Evolutionary conservation across 2,113 vertebrate genomes (phyloP).

Genomic region (Leucoraja erinaceus): DNA sequence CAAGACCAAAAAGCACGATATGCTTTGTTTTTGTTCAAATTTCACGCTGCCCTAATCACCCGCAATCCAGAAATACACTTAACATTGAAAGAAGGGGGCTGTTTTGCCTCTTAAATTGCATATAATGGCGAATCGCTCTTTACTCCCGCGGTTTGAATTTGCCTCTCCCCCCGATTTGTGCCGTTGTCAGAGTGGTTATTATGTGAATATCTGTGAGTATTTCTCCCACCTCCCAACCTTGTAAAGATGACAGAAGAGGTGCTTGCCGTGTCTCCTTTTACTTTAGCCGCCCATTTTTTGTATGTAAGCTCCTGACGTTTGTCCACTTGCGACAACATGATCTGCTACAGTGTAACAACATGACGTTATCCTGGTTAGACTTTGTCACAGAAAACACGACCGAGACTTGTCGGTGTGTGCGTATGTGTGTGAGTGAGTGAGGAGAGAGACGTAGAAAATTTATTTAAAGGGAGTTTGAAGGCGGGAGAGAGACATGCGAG

Average conservation of each 20-base stretch:
- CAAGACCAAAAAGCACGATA: background rate
- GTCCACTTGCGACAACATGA: conserved; percentile 39
- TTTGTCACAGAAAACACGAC: conserved; percentile 37
- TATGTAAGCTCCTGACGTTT: conserved; percentile 38
- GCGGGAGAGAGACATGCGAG: background rate
- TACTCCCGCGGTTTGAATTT: background rate
- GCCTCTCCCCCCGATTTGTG: background rate
- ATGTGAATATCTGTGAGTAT: background rate
- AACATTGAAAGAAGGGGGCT: background rate
- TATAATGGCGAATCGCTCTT: background rate
- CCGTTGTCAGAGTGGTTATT: background rate
- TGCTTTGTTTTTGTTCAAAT: too few species aligned
- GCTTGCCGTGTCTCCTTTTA: conserved; percentile 24
- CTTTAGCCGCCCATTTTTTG: conserved; percentile 38
- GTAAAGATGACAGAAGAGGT: conserved; percentile 23
- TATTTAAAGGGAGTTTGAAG: conserved; percentile 19
- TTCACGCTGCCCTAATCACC: too few species aligned
- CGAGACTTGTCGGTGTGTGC: background rate
- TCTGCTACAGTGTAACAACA: conserved; percentile 38
- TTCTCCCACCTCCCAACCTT: background rate
- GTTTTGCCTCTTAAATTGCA: background rate
- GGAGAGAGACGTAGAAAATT: conserved; percentile 31
- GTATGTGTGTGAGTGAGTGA: conserved; percentile 22
- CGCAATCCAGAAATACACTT: too few species aligned
- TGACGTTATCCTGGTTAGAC: conserved; percentile 38